phyloP scores from a whole-genome alignment of 2,113 vertebrate genomes.

The Andinoacara biseriatus region DNA sequence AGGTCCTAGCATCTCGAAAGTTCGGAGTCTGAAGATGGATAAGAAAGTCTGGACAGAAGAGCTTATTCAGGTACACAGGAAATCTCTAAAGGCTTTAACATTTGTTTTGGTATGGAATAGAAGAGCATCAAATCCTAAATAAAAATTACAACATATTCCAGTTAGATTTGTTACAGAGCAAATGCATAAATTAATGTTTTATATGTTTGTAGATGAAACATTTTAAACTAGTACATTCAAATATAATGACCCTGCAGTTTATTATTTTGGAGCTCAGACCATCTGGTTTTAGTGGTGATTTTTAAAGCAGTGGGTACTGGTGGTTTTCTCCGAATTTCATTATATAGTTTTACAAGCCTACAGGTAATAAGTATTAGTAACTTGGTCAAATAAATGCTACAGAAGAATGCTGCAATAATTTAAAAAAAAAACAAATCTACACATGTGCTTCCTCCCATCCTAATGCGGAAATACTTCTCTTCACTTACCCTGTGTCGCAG shows the following conservation, averaged over 20 bases:
- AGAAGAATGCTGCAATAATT: neutral
- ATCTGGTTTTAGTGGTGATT: neutral
- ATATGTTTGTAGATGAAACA: neutral
- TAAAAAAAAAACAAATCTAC: neutral
- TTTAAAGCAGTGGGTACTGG: neutral
- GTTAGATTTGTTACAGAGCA: no score
- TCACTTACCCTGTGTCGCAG: constrained; percentile 62
- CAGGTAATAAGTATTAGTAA: neutral
- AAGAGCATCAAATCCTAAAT: neutral
- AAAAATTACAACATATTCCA: neutral
- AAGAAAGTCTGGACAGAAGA: constrained; percentile 94
- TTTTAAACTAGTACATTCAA: neutral
- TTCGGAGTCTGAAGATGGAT: constrained; percentile 98
- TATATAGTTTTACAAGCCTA: neutral
- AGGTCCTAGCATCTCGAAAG: constrained; percentile 90
- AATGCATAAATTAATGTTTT: neutral
- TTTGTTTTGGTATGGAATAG: neutral
- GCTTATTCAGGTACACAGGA: constrained; percentile 86
- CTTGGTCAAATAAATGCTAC: neutral
- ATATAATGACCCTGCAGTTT: neutral
- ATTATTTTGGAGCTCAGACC: neutral
- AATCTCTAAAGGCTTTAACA: neutral
- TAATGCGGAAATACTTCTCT: neutral
- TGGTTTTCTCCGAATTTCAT: neutral
- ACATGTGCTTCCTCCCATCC: neutral